phyloP scores from a whole-genome alignment of 1,140 invertebrate genomes.

The Dinothrombium tinctorium region DNA sequence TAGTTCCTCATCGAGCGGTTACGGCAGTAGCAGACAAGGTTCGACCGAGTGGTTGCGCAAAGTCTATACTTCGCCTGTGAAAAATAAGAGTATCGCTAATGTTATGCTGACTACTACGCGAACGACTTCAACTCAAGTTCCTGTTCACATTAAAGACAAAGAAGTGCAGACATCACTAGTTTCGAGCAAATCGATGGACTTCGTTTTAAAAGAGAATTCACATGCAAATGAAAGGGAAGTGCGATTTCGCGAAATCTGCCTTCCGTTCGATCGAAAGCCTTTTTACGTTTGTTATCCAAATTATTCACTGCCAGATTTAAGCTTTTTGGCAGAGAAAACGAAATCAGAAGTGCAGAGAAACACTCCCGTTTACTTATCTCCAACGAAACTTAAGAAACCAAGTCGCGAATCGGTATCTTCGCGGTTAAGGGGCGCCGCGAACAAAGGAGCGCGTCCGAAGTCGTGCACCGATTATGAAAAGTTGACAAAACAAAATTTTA shows the following conservation, averaged over 20 bases:
- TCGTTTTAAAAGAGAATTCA: not conserved
- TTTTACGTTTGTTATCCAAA: constrained; percentile 76
- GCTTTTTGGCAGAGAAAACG: constrained; percentile 35
- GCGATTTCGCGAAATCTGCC: not conserved
- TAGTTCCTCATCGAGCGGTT: constrained; percentile 12
- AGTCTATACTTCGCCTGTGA: not conserved
- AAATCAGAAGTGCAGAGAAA: not conserved
- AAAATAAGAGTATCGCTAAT: not conserved
- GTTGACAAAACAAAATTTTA: constrained; percentile 43
- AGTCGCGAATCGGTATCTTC: not conserved
- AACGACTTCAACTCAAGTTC: constrained; percentile 26
- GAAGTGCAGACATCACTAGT: constrained; percentile 39
- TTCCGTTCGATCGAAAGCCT: constrained; percentile 21
- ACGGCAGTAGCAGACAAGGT: constrained; percentile 11
- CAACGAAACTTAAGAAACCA: constrained; percentile 9
- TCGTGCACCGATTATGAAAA: constrained; percentile 58
- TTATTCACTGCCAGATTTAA: constrained; percentile 64
- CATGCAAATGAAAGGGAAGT: not conserved
- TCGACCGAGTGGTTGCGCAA: constrained; percentile 8
- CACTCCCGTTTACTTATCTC: constrained; percentile 10
- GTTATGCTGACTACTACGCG: not conserved
- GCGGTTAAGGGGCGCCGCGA: not conserved
- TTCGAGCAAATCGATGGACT: not conserved
- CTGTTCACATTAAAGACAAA: constrained; percentile 35
- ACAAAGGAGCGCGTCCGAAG: constrained; percentile 32